Base-by-base conservation (phyloP, 2,888 invertebrate genomes). In the Drosophila sordidula region DNA sequence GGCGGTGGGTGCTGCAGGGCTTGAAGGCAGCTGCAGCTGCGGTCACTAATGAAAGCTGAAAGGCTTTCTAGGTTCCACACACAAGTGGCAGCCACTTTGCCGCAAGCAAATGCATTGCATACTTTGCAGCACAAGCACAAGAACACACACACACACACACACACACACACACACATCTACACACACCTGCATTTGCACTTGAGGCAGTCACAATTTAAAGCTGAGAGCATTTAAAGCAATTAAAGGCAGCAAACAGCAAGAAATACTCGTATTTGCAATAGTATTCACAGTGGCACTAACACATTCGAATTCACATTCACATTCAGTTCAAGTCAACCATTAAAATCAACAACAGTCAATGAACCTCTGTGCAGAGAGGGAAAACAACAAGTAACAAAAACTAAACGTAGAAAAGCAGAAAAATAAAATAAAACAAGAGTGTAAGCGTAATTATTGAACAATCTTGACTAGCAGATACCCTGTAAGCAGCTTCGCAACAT, bases 341-440 rank as follows among this genome's bases (percentile, higher is more conserved):
- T 62, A 80, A 86, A 83, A 78, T 84, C 78, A 83, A 84, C 83
- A 84, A 76, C 83, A 84, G 83, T 84, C 83, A 84, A 87, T 84
- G 83, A 84, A 84, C 83, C 86, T 66, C 61, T 49, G 78, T 44
- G 16, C 78, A 69, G 70, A 72, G 54, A 46, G 51, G 39, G 47
- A 39, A 18, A 34, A 38, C 47, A 63, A 42, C 11, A 38, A 52
- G 57, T 3, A 54, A 45, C 52, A 47, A 51, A 64, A 56, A 74
- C 70, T 68, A 73, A 73, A 74, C 74, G 63, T 51, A 68, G 68
- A 14, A 59, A 65, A 56, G 57, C 16, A 18, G 18, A 75, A 45
- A 34, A 36, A 41, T 16, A 46, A 50, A 16, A 22, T 38, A 32
- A 34, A 22, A 6, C 3, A 36, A 39, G 38, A 18, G n/a, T 39